A percentile compares a stretch with the other conserved stretches of the same genome.
These are phyloP conservation scores for Perithous albicinctus DNA, from an alignment of 2,888 invertebrate species.

Conservation along the genomic window DNA sequence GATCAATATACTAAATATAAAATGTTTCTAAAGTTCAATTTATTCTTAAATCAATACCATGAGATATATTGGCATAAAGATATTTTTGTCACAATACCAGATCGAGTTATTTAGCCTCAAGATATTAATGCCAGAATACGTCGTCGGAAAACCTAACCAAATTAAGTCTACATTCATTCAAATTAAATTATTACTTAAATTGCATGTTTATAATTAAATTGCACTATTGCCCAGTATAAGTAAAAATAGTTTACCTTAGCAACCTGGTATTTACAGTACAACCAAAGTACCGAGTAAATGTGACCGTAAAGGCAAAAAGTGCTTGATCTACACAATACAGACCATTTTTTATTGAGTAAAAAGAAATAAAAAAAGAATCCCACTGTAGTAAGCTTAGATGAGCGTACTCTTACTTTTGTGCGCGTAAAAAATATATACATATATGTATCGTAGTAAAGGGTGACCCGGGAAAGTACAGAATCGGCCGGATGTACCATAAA, in stretches of 20 bases:
- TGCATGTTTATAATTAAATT: too few relatives aligned
- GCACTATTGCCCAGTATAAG: not conserved
- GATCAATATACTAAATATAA: too few relatives aligned
- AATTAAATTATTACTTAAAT: too few relatives aligned
- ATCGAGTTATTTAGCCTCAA: too few relatives aligned
- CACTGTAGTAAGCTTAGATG: not conserved
- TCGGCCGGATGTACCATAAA: conserved; percentile 63
- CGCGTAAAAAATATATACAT: not conserved
- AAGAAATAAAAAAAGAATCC: not conserved
- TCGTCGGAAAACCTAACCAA: too few relatives aligned
- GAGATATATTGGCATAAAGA: too few relatives aligned
- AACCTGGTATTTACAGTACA: not conserved
- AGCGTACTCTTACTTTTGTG: not conserved
- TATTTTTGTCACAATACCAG: too few relatives aligned
- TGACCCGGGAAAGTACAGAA: conserved; percentile 43
- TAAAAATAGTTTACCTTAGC: not conserved
- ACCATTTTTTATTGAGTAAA: not conserved
- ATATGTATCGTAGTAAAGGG: not conserved
- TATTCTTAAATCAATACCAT: too few relatives aligned
- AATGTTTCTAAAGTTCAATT: too few relatives aligned
- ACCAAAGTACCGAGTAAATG: conserved; percentile 4
- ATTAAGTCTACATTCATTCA: too few relatives aligned
- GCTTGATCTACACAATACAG: not conserved
- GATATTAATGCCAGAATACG: too few relatives aligned
- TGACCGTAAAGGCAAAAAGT: not conserved